Evolutionary conservation across 2,888 invertebrate species (phyloP), one percentile per base, ranked within the genome.

Genomic region (Cinara cedri): DNA sequence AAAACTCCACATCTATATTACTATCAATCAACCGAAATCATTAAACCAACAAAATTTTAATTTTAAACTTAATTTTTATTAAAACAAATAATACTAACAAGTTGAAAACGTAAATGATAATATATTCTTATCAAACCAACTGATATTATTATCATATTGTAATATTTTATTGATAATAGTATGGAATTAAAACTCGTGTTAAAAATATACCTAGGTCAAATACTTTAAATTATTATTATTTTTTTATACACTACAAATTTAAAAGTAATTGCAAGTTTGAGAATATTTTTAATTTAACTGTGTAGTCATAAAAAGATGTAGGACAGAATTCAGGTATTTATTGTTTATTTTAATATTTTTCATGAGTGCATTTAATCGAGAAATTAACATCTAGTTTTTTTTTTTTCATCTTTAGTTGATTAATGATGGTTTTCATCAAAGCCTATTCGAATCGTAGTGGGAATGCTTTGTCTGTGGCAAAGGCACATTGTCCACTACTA

Each of bases 371-470:
- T 21, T 3, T 46, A 26, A 44, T 13, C 14, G n/a, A 19, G 14
- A 6, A 42, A 44, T 8, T 14, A 44, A 63, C 42, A 19, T 42
- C 8, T 49, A 51, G 6, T 54, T 54, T 54, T 54, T 46, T 44
- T 65, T 65, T 65, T 14, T 46, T 63, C n/a, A 44, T 57, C 26
- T 71, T 24, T 21, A 72, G 72, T 34, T 13, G 16, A 57, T 16
- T 21, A 60, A 70, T 26, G 46, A 78, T 78, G 76, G 57, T 68
- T 49, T 68, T 68, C 34, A 70, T 68, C 13, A 57, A 34, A 70
- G 49, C 68, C 19, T 78, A 49, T 34, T 68, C 76, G n/a, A 68
- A 68, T 51, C 26, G 49, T 26, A 10, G 49, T 21, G 24, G 55
- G 19, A 78, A 60, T 49, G 68, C 21, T 21, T 3, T 78, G 8